Evolutionary conservation across 2,888 invertebrate species (phyloP).

Genomic region (Artemia sinica): DNA sequence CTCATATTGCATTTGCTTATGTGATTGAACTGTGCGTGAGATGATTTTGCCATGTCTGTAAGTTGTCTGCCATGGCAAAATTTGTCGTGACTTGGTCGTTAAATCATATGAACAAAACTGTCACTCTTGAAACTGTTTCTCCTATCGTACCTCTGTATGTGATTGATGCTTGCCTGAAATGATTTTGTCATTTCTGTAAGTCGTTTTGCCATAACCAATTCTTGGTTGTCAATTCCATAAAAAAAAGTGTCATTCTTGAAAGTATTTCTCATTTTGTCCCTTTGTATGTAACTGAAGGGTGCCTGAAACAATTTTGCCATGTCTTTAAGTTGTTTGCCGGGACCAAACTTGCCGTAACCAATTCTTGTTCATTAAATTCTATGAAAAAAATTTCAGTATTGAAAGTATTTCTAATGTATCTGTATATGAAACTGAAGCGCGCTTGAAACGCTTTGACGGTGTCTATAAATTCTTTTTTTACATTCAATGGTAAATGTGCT

Average conservation of each 20-base stretch:
- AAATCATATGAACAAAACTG: background rate
- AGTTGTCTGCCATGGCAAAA: background rate
- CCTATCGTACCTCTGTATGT: background rate
- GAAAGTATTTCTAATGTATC: background rate
- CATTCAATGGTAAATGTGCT: too few species aligned
- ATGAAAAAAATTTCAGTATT: background rate
- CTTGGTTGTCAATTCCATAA: background rate
- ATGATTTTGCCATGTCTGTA: background rate
- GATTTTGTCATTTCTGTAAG: background rate
- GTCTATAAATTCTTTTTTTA: background rate
- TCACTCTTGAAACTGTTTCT: background rate
- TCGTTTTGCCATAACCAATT: background rate
- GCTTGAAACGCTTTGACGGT: background rate
- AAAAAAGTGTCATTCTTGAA: background rate
- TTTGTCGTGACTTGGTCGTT: background rate
- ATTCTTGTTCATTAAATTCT: background rate
- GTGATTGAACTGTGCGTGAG: background rate
- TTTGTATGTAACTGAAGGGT: background rate
- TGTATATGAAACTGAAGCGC: background rate
- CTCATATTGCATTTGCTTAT: background rate
- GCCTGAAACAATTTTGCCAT: background rate
- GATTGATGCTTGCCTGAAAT: background rate
- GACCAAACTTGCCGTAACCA: background rate
- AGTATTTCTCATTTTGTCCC: background rate
- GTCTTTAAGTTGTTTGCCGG: background rate